Conservation (phyloP, 1,140 invertebrate genomes). For the Trypoxylus dichotomus region DNA sequence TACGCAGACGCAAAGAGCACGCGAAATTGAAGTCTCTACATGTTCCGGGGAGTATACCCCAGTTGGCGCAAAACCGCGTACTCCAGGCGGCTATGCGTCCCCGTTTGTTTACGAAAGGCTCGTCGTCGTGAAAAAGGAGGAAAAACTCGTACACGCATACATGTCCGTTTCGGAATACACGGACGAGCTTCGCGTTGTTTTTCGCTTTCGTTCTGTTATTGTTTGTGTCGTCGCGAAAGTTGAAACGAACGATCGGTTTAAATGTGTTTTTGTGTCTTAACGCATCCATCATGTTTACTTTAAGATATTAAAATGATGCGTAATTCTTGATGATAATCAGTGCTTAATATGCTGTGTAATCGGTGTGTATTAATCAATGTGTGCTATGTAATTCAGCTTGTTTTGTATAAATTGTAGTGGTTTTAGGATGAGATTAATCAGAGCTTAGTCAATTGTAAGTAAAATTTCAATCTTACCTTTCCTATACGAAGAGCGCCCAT, state of each 20-base stretch:
- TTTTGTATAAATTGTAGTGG: background rate
- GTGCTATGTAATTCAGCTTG: background rate
- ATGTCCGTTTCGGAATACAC: background rate
- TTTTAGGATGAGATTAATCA: background rate
- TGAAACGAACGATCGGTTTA: background rate
- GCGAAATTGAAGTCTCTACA: constrained; percentile 3
- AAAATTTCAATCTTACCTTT: background rate
- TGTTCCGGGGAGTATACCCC: constrained; percentile 9
- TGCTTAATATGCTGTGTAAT: background rate
- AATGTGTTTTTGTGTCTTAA: background rate
- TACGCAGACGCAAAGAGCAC: constrained; percentile 20
- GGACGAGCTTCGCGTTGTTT: background rate
- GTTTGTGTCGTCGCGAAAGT: background rate
- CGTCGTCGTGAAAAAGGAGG: background rate
- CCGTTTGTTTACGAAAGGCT: background rate
- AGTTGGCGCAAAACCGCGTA: constrained; percentile 16
- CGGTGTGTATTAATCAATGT: background rate
- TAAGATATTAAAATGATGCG: background rate
- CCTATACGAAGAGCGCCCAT: background rate
- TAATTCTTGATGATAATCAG: background rate
- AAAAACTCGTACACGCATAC: background rate
- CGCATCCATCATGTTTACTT: background rate
- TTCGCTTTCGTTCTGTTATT: background rate
- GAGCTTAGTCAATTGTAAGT: constrained; percentile 14
- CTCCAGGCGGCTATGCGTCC: constrained; percentile 16